These are phyloP conservation scores for Yponomeuta cagnagella DNA, from an alignment of 2,888 invertebrate genomes.

Conservation along the genomic window DNA sequence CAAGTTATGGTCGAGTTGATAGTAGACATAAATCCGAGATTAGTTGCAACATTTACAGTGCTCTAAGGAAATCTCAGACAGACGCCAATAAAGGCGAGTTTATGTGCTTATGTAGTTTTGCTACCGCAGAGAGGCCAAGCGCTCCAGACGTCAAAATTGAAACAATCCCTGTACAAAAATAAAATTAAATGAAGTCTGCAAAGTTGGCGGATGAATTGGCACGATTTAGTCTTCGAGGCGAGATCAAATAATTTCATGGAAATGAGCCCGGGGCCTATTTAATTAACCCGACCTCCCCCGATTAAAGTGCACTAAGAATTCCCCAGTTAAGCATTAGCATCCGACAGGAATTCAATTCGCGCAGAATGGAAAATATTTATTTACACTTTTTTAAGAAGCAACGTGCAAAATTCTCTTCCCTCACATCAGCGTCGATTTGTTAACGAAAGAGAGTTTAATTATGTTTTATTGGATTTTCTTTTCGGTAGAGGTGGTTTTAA, in stretches of 20 bases:
- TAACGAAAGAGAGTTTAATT: constrained; percentile 50
- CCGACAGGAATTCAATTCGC: constrained; percentile 67
- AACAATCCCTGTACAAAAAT: constrained; percentile 42
- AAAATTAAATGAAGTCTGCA: constrained; percentile 50
- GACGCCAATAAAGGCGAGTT: constrained; percentile 50
- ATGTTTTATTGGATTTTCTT: constrained; percentile 61
- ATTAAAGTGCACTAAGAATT: constrained; percentile 69
- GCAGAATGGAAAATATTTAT: constrained; percentile 57
- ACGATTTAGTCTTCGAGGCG: constrained; percentile 51
- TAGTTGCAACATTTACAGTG: constrained; percentile 10
- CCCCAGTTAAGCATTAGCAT: constrained; percentile 70
- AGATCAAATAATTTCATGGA: constrained; percentile 73
- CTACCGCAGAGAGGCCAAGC: constrained; percentile 38
- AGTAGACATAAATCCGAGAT: constrained; percentile 3
- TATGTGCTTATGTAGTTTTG: constrained; percentile 46
- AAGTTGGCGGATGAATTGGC: constrained; percentile 52
- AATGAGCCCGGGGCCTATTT: constrained; percentile 68
- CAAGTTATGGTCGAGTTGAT: not conserved
- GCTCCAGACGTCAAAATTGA: constrained; percentile 19
- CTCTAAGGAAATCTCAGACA: constrained; percentile 34
- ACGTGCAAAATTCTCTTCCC: constrained; percentile 43
- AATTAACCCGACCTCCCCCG: constrained; percentile 69
- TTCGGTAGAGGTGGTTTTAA: constrained; percentile 60
- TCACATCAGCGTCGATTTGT: constrained; percentile 40
- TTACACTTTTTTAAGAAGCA: constrained; percentile 42